phyloP scores from a whole-genome alignment of 2,113 vertebrate genomes.

The Hyaena hyaena region DNA sequence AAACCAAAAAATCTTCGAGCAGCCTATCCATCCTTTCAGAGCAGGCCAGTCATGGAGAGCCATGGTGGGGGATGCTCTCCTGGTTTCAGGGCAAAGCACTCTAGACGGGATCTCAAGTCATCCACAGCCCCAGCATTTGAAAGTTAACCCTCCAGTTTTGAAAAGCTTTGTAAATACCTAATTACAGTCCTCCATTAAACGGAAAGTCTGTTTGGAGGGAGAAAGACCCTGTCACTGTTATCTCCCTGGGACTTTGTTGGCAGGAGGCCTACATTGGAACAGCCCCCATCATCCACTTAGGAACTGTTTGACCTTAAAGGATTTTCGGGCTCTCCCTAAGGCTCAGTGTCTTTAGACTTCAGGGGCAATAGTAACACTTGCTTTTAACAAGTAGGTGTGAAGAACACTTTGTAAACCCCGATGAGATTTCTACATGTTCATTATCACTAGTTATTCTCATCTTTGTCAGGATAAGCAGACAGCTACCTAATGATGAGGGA shows the following conservation, averaged over 20 bases:
- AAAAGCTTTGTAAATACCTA: not conserved
- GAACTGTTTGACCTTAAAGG: not conserved
- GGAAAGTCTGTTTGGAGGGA: not conserved
- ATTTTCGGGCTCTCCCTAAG: not conserved
- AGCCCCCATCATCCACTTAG: not conserved
- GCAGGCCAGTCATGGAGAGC: not conserved
- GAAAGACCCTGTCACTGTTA: not conserved
- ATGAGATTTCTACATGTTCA: not conserved
- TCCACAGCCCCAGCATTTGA: not conserved
- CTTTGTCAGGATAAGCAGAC: not conserved
- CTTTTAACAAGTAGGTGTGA: not conserved
- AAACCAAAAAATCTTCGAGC: not conserved
- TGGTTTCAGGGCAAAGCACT: not conserved
- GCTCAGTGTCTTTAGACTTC: not conserved
- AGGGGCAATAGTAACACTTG: not conserved
- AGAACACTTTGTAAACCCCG: not conserved
- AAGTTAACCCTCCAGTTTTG: not conserved
- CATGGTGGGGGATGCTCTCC: accelerated
- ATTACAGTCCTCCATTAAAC: not conserved
- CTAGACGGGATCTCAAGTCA: not conserved
- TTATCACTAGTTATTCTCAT: not conserved
- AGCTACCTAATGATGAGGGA: too few relatives aligned
- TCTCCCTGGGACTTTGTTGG: not conserved
- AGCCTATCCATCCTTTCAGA: not conserved
- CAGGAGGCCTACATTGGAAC: not conserved